Base-by-base conservation (phyloP, 2,797 vertebrate species). In the Lateolabrax maculatus region DNA sequence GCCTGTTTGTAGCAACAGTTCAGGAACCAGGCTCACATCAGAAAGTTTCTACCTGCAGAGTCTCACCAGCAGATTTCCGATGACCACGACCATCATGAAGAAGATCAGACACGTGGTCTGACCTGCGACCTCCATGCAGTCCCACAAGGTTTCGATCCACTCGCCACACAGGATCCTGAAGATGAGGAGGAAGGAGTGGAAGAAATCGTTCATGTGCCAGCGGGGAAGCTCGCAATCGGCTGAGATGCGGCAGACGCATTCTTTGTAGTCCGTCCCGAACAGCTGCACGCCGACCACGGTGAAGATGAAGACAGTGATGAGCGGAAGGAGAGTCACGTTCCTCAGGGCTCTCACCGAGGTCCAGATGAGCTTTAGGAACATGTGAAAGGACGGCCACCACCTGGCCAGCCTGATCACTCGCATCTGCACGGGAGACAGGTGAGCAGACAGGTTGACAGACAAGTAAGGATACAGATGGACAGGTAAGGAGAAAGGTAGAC, bases 91-190 rank as follows among this genome's bases (percentile, higher is more conserved):
- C 95, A 96, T 94, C 94, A 97, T 95, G 92, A 96, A 98, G 91
- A 97, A 97, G 0, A 94, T 78, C 68, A 98, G 93, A 79, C 98
- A 99, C 92, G 95, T 90, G 76, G 90, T 7, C 81, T 95, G 94
- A 21, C 95, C 94, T 0, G 95, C 96, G 5, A 98, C 96, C 55
- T 95, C 77, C 97, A 98, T 98, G 84, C 97, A 98, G 83, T 97
- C 96, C 97, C 97, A 98, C 96, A 97, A 94, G 2, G 94, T 96
- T 90, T 98, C 97, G 46, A 97, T 96, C 97, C 97, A 98, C 81
- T 97, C 96, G 7, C 97, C 97, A 0, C 94, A 97, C 69, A 98
- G 91, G 73, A 96, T 92, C 49, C 97, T 95, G 93, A 97, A 96
- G 88, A 98, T 83, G 0, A 97, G 95, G 76, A 98, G 94, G 93